Conservation (phyloP, 2,797 vertebrate species). For the Gila robusta region DNA sequence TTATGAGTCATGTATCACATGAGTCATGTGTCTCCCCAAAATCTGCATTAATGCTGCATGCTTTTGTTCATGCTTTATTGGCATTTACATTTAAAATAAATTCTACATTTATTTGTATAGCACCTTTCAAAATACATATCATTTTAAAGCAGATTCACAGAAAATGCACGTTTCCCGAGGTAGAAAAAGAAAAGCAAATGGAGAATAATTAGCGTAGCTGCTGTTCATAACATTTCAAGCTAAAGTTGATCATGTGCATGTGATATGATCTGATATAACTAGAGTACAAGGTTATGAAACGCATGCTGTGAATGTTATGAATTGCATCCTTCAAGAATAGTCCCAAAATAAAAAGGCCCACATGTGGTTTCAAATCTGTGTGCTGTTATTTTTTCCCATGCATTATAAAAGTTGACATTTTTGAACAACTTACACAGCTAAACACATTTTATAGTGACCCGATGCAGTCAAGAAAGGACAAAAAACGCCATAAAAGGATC, state of each 20-base stretch:
- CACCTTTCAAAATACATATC: not conserved
- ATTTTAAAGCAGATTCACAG: not conserved
- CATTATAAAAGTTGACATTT: not conserved
- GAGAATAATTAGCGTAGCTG: not conserved
- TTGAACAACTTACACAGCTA: not conserved
- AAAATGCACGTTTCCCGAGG: not conserved
- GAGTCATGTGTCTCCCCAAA: not conserved
- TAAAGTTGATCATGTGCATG: not conserved
- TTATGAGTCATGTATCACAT: slow-evolving; percentile 37
- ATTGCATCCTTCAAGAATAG: not conserved
- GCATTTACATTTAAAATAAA: not conserved
- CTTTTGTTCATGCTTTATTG: not conserved
- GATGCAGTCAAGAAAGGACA: not conserved
- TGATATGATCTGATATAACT: not conserved
- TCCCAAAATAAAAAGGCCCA: not conserved
- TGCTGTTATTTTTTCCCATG: not conserved
- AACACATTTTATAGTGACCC: not conserved
- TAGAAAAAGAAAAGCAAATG: not conserved
- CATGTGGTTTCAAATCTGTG: not conserved
- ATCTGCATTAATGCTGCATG: not conserved
- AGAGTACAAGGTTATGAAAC: not conserved
- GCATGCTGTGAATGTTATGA: not conserved
- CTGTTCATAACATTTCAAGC: not conserved
- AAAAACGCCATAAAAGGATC: not conserved
- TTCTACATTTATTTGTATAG: not conserved